phyloP scores from a whole-genome alignment of 1,140 invertebrate species.

The Danaus melanippus region DNA sequence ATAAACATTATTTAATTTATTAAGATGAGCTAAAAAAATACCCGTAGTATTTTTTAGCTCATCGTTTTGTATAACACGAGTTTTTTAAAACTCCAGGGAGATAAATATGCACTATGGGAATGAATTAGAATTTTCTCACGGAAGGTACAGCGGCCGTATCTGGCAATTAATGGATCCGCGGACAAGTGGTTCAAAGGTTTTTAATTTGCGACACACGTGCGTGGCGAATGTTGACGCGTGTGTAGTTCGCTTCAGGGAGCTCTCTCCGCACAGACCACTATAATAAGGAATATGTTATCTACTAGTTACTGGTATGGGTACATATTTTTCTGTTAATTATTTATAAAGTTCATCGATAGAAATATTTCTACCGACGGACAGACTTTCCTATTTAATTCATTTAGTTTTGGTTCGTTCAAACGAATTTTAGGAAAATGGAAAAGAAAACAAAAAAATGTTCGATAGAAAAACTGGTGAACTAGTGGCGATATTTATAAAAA shows the following conservation, averaged over 20 bases:
- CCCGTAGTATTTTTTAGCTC: slow-evolving; percentile 1
- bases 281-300: slow-evolving; percentile 19
- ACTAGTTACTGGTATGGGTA: too few species aligned
- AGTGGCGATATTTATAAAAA: slow-evolving; percentile 26
- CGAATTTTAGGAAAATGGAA: slow-evolving; percentile 13
- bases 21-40: too few species aligned
- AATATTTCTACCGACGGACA: too few species aligned
- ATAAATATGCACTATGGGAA: slow-evolving; percentile 23
- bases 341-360: too few species aligned
- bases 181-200: slow-evolving; percentile 35
- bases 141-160: slow-evolving; percentile 30
- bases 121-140: slow-evolving; percentile 44
- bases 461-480: slow-evolving; percentile 19
- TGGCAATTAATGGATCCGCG: slow-evolving; percentile 42
- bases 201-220: slow-evolving; percentile 61
- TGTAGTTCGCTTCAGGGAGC: slow-evolving; percentile 22
- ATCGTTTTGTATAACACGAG: slow-evolving; percentile 1
- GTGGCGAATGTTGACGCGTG: slow-evolving; percentile 46
- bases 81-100: slow-evolving; percentile 7
- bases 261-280: slow-evolving; percentile 16
- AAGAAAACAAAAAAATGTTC: slow-evolving; percentile 15
- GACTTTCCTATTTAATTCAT: too few species aligned
- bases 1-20: too few species aligned
- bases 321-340: too few species aligned
- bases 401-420: slow-evolving; percentile 2